phyloP scores from a whole-genome alignment of 2,113 vertebrate species.

The Engraulis encrasicolus region DNA sequence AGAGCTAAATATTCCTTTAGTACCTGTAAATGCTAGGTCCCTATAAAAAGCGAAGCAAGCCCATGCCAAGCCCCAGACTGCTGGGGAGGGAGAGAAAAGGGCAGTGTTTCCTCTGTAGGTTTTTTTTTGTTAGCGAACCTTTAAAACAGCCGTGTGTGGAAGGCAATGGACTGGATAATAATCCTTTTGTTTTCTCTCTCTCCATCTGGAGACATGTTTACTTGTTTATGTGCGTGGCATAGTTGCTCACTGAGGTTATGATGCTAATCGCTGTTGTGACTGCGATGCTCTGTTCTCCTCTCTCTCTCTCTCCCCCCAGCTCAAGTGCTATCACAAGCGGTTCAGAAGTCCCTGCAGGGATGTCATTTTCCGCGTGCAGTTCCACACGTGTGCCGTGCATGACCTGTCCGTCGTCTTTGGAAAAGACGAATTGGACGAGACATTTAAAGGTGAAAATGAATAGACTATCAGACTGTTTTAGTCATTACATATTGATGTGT shows the following conservation, averaged over 20 bases:
- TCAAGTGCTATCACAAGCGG: conserved; percentile 98
- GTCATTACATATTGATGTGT: no score
- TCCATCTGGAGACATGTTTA: not conserved
- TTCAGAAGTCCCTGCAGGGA: conserved; percentile 89
- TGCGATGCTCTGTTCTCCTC: not conserved
- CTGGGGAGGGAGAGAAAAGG: conserved; percentile 35
- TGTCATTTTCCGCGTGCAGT: conserved; percentile 95
- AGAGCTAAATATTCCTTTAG: conserved; percentile 36
- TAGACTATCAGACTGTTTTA: not conserved
- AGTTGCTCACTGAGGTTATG: not conserved
- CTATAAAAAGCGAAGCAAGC: conserved; percentile 39
- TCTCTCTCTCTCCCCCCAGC: no score
- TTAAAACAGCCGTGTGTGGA: conserved; percentile 37
- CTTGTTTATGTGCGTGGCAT: not conserved
- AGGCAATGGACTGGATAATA: conserved; percentile 41
- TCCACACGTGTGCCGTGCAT: conserved; percentile 95
- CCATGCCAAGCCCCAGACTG: conserved; percentile 28
- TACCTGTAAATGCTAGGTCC: conserved; percentile 54
- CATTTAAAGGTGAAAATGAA: conserved; percentile 86
- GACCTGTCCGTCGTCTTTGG: conserved; percentile 91
- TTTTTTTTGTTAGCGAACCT: conserved; percentile 36
- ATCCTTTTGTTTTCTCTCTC: conserved; percentile 16
- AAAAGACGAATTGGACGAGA: conserved; percentile 95
- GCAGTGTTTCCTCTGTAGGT: not conserved
- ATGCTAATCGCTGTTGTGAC: not conserved